A percentile compares a stretch with the other conserved stretches of the same genome.
Evolutionary conservation across 2,113 vertebrate species (phyloP).

Genomic region (Chiloscyllium plagiosum): DNA sequence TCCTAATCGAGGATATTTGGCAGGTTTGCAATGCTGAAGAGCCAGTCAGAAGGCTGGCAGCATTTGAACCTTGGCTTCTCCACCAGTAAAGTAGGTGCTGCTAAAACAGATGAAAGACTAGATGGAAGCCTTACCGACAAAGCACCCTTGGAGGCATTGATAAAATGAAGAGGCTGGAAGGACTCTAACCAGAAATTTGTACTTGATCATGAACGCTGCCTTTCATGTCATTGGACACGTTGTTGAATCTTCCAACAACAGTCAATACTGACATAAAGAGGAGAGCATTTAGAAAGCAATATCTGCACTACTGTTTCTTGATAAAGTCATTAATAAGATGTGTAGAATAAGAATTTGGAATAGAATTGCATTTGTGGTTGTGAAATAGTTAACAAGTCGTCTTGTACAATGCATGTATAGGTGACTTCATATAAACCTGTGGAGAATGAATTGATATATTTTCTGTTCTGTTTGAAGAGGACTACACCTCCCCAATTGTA

Average conservation of each 20-base stretch:
- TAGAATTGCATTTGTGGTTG: background rate
- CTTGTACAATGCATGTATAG: background rate
- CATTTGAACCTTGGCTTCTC: no score
- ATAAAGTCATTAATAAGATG: background rate
- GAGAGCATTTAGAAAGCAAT: background rate
- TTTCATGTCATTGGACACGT: no score
- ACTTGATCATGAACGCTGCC: no score
- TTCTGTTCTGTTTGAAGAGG: background rate
- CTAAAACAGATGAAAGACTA: no score
- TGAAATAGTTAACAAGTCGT: background rate
- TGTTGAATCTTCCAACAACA: background rate
- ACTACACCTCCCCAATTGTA: background rate
- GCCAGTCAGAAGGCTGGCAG: no score
- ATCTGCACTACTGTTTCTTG: background rate
- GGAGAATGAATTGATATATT: background rate
- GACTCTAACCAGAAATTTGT: no score
- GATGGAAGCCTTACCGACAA: no score
- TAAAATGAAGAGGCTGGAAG: no score
- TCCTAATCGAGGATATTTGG: no score
- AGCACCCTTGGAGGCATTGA: no score
- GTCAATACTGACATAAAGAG: background rate
- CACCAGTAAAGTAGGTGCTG: no score
- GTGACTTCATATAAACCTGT: background rate
- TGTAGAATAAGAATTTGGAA: background rate
- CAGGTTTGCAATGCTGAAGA: no score